A percentile compares a stretch with the other conserved stretches of the same genome.
Evolutionary conservation across 2,113 vertebrate species (phyloP).

Genomic region (Phoxinus phoxinus): DNA sequence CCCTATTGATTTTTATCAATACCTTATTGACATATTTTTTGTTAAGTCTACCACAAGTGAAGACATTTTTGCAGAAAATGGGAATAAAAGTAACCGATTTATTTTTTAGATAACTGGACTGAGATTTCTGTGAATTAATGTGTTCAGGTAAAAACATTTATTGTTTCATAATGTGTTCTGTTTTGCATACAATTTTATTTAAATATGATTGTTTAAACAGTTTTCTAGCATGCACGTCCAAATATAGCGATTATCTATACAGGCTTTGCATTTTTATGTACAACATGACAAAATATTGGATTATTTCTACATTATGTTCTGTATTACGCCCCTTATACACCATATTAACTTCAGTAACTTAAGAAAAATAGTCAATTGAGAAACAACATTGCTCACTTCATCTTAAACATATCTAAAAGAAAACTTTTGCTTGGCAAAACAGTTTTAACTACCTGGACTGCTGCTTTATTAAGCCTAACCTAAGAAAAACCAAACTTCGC

Average conservation of each 20-base stretch:
- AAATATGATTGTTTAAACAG: not conserved
- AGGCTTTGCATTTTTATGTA: not conserved
- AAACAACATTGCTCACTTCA: slow-evolving; percentile 8
- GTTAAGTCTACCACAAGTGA: no score
- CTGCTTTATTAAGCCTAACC: slow-evolving; percentile 47
- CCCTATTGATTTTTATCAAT: no score
- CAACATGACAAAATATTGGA: not conserved
- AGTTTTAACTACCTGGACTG: slow-evolving; percentile 15
- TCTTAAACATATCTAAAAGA: slow-evolving; percentile 6
- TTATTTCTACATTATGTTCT: slow-evolving; percentile 19
- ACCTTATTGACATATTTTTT: no score
- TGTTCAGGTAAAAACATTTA: not conserved
- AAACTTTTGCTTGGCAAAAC: not conserved
- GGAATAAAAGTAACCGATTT: no score
- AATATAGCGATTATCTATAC: not conserved
- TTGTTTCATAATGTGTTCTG: not conserved
- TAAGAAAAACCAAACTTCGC: slow-evolving; percentile 43
- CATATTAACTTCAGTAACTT: slow-evolving; percentile 6
- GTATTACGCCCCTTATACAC: not conserved
- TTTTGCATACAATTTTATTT: not conserved
- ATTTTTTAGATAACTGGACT: not conserved
- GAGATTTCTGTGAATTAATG: not conserved
- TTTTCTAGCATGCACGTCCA: not conserved
- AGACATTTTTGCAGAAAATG: no score
- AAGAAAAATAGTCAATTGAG: slow-evolving; percentile 1